A percentile compares a stretch with the other conserved stretches of the same genome.
Conservation (phyloP, 2,113 vertebrate species). For the Pyxicephalus adspersus region DNA sequence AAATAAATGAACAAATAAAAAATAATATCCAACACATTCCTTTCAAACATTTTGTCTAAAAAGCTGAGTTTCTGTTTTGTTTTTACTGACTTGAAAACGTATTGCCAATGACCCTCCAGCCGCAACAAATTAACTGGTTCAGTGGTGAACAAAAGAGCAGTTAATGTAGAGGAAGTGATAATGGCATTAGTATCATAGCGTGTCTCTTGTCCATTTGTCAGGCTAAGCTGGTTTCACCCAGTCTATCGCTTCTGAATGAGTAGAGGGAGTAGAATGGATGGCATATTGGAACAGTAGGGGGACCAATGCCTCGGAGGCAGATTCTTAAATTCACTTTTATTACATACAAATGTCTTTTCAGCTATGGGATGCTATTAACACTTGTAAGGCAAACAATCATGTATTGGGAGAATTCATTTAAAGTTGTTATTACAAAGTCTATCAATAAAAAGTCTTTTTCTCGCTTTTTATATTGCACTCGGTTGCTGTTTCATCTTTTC, state of each 20-base stretch:
- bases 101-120: conserved; percentile 8
- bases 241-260: not conserved
- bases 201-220: conserved; percentile 42
- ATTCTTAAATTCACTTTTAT: conserved; percentile 39
- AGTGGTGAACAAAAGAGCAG: conserved; percentile 17
- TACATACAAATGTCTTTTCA: conserved; percentile 7
- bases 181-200: conserved; percentile 26
- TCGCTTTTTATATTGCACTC: too few relatives aligned
- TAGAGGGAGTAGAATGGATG: conserved; percentile 31
- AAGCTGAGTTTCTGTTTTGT: not conserved
- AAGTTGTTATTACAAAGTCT: too few relatives aligned
- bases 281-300: conserved; percentile 32
- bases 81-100: not conserved
- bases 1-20: not conserved
- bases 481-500: too few relatives aligned
- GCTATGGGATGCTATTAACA: not conserved
- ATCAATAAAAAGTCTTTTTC: too few relatives aligned
- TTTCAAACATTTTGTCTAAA: not conserved
- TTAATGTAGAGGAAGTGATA: conserved; percentile 17
- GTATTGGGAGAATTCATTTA: too few relatives aligned
- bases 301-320: conserved; percentile 19
- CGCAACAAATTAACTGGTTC: conserved; percentile 41
- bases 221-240: conserved; percentile 18
- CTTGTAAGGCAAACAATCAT: too few relatives aligned
- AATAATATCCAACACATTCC: not conserved